Evolutionary conservation across 2,888 invertebrate genomes (phyloP).

Genomic region (Sarcophaga rosellei): DNA sequence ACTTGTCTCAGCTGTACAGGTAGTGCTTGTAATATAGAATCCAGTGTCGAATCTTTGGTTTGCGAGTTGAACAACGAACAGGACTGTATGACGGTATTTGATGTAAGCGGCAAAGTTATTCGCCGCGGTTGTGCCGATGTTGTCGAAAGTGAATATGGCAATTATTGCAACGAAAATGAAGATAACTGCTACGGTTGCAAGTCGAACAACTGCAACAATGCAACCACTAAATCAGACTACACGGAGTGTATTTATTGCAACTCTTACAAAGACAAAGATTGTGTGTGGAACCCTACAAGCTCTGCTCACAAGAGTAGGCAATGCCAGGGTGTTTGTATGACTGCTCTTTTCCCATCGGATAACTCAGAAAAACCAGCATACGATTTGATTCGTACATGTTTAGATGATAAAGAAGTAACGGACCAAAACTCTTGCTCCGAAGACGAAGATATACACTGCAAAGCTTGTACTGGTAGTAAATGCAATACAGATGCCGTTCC

Average conservation of each 20-base stretch:
- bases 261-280: conserved; percentile 72
- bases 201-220: conserved; percentile 78
- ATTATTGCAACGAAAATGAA: conserved; percentile 71
- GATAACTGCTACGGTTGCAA: conserved; percentile 76
- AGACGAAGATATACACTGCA: conserved; percentile 71
- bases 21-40: conserved; percentile 68
- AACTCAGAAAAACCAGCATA: conserved; percentile 69
- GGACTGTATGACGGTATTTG: conserved; percentile 77
- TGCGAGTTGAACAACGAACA: conserved; percentile 77
- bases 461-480: conserved; percentile 70
- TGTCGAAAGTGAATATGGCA: conserved; percentile 66
- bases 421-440: conserved; percentile 73
- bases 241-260: conserved; percentile 77
- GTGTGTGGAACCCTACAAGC: conserved; percentile 72
- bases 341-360: conserved; percentile 74
- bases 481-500: conserved; percentile 75
- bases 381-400: conserved; percentile 77
- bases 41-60: conserved; percentile 24
- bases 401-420: conserved; percentile 76
- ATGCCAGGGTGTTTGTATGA: conserved; percentile 78
- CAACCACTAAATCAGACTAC: conserved; percentile 70
- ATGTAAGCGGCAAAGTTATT: conserved; percentile 70
- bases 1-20: conserved; percentile 74
- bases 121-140: conserved; percentile 76
- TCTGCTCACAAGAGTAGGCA: conserved; percentile 70